These are phyloP conservation scores for Anoncus sp. DNA, from an alignment of 2,888 invertebrate genomes.

Conservation along the genomic window DNA sequence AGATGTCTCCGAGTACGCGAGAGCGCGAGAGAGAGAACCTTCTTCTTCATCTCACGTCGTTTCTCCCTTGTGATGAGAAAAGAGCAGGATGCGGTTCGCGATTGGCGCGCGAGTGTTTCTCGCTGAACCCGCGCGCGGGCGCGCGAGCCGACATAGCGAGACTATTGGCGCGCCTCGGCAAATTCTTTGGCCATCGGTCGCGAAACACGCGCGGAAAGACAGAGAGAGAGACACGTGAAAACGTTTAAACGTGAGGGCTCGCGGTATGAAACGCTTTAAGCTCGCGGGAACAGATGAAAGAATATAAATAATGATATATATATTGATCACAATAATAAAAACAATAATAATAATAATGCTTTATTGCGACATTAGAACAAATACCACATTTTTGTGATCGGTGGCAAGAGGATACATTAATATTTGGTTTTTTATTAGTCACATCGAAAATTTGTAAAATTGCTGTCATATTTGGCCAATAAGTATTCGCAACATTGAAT, in stretches of 20 bases:
- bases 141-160: slow-evolving; percentile 65
- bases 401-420: too few relatives aligned
- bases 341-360: slow-evolving; percentile 9
- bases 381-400: too few relatives aligned
- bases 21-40: too few relatives aligned
- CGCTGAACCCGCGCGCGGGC: slow-evolving; percentile 55
- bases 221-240: slow-evolving; percentile 47
- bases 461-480: too few relatives aligned
- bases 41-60: slow-evolving; percentile 22
- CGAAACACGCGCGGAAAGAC: slow-evolving; percentile 15
- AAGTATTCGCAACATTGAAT: too few relatives aligned
- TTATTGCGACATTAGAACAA: neutral
- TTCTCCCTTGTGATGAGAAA: slow-evolving; percentile 11
- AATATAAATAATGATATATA: slow-evolving; percentile 31
- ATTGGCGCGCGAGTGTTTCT: slow-evolving; percentile 60
- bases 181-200: slow-evolving; percentile 72
- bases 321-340: too few relatives aligned
- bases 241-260: slow-evolving; percentile 56
- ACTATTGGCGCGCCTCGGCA: slow-evolving; percentile 72
- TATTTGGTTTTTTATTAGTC: too few relatives aligned
- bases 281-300: slow-evolving; percentile 24
- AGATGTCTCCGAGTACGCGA: slow-evolving; percentile 32
- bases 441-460: too few relatives aligned
- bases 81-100: slow-evolving; percentile 9
- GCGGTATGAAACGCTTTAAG: slow-evolving; percentile 32